Conservation (phyloP, 2,797 vertebrate genomes). For the Harpagifer antarcticus region DNA sequence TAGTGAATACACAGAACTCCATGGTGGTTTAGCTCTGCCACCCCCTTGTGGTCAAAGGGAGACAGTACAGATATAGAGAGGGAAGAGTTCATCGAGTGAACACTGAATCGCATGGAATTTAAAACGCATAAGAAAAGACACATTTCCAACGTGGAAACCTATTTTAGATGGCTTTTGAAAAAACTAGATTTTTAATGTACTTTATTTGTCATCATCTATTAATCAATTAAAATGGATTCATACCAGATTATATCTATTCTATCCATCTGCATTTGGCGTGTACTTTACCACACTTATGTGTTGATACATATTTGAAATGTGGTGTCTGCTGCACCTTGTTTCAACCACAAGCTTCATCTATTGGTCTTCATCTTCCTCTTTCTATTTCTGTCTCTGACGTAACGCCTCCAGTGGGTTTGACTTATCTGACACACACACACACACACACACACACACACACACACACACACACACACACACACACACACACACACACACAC, state of each 20-base stretch:
- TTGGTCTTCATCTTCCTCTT: constrained; percentile 23
- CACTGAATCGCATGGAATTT: background rate
- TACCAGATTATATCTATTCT: background rate
- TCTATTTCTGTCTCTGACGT: constrained; percentile 27
- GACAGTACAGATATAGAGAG: background rate
- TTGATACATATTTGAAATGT: background rate
- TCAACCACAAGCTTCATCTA: constrained; percentile 9
- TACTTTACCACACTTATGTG: too few species aligned
- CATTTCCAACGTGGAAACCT: background rate
- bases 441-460: constrained; percentile 7
- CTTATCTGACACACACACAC: constrained; percentile 27
- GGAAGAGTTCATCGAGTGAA: background rate
- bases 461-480: constrained; percentile 13
- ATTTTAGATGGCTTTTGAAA: too few species aligned
- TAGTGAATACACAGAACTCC: background rate
- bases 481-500: constrained; percentile 13
- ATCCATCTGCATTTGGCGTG: background rate
- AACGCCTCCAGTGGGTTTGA: constrained; percentile 33
- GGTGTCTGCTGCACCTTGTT: background rate
- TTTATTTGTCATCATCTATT: too few species aligned
- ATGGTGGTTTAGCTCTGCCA: constrained; percentile 35
- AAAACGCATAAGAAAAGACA: background rate
- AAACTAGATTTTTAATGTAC: too few species aligned
- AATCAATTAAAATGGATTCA: background rate
- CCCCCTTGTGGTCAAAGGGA: constrained; percentile 61